Conservation (phyloP, 2,888 invertebrate genomes). For the Muschampia plurimacula region DNA sequence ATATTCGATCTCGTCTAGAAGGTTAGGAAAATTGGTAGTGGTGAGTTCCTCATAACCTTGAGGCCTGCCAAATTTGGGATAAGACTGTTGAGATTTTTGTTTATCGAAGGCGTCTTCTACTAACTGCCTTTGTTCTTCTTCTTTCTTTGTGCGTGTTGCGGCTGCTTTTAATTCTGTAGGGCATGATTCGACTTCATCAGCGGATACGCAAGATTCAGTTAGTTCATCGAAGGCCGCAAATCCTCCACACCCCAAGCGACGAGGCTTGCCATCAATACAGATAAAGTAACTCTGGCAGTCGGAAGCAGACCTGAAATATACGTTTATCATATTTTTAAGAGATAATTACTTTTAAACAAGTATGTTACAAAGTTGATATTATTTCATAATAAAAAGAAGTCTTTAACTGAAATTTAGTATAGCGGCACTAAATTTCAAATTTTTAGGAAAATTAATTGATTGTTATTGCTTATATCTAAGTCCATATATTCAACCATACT, state of each 20-base stretch:
- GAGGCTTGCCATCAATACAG: slow-evolving; percentile 90
- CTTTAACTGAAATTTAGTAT: too few species aligned
- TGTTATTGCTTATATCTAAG: too few species aligned
- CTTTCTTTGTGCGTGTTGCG: slow-evolving; percentile 63
- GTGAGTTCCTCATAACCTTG: slow-evolving; percentile 26
- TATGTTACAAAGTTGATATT: too few species aligned
- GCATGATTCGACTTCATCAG: slow-evolving; percentile 92
- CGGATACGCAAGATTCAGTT: slow-evolving; percentile 89
- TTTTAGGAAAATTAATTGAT: too few species aligned
- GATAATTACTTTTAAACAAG: background rate
- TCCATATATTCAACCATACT: too few species aligned
- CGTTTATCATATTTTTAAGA: background rate
- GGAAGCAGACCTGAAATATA: slow-evolving; percentile 77
- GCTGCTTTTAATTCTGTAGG: slow-evolving; percentile 69
- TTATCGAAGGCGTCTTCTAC: slow-evolving; percentile 60
- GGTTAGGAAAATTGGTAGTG: slow-evolving; percentile 19
- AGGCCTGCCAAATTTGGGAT: slow-evolving; percentile 22
- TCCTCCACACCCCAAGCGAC: slow-evolving; percentile 91
- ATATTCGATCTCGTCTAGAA: too few species aligned
- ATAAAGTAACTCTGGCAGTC: slow-evolving; percentile 93
- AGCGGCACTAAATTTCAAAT: too few species aligned
- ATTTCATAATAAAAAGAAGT: too few species aligned
- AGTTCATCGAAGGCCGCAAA: slow-evolving; percentile 92
- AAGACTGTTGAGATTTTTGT: slow-evolving; percentile 26
- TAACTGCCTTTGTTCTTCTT: slow-evolving; percentile 57